phyloP scores from a whole-genome alignment of 2,797 vertebrate genomes.

The Sebastes elongatus region DNA sequence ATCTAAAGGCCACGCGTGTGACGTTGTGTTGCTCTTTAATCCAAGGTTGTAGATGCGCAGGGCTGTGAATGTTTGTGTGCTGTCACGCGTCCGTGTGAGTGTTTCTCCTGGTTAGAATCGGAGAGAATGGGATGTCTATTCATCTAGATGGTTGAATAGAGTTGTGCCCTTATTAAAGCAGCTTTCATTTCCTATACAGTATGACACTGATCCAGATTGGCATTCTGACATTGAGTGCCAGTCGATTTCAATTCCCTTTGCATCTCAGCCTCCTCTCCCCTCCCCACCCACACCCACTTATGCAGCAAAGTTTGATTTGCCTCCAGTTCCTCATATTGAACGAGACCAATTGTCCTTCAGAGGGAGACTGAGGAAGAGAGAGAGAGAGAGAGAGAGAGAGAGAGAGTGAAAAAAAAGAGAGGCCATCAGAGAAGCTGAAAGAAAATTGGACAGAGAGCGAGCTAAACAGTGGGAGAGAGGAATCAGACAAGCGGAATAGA shows the following conservation, averaged over 20 bases:
- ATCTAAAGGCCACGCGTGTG: constrained; percentile 38
- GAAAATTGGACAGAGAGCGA: constrained; percentile 56
- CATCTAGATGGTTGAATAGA: constrained; percentile 2
- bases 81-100: neutral
- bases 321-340: constrained; percentile 68
- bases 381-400: neutral
- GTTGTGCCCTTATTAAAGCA: constrained; percentile 44
- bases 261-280: neutral
- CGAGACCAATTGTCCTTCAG: constrained; percentile 70
- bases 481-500: constrained; percentile 57
- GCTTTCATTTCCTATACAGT: constrained; percentile 58
- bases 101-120: neutral
- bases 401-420: neutral
- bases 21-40: constrained; percentile 22
- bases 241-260: constrained; percentile 74
- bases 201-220: constrained; percentile 62
- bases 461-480: constrained; percentile 37
- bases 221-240: constrained; percentile 67
- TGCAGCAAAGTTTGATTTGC: constrained; percentile 66
- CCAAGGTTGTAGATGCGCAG: neutral
- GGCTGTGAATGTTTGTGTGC: neutral
- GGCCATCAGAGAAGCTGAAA: constrained; percentile 45
- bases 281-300: constrained; percentile 35
- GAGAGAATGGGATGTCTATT: constrained; percentile 5
- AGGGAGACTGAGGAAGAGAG: constrained; percentile 8